A percentile compares a stretch with the other conserved stretches of the same genome.
These are phyloP conservation scores for Plotosus lineatus DNA, from an alignment of 2,113 vertebrate species.

Conservation along the genomic window DNA sequence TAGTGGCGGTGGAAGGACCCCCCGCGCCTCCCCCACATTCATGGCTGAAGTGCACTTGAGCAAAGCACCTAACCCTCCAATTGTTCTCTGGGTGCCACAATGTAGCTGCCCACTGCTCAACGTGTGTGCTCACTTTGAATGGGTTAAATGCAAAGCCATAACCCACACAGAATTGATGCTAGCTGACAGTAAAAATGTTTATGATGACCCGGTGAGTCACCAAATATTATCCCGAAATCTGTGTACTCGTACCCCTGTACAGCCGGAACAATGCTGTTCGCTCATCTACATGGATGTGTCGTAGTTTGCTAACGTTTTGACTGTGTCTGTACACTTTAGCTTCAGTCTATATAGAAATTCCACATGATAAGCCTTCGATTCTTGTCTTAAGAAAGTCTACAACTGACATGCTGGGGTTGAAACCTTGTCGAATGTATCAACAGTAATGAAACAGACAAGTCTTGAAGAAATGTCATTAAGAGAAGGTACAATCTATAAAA, in stretches of 20 bases:
- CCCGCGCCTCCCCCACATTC: too few relatives aligned
- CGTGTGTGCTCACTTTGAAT: too few relatives aligned
- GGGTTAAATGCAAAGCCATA: too few relatives aligned
- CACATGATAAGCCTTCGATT: background rate
- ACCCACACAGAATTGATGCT: too few relatives aligned
- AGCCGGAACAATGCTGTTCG: background rate
- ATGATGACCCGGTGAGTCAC: background rate
- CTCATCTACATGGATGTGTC: background rate
- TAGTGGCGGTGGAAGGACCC: too few relatives aligned
- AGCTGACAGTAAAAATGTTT: background rate
- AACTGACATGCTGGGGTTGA: background rate
- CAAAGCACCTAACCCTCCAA: too few relatives aligned
- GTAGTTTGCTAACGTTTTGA: background rate
- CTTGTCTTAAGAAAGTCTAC: background rate
- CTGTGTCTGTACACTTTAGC: background rate
- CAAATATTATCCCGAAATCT: background rate
- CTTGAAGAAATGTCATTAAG: constrained; percentile 1
- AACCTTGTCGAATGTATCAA: background rate
- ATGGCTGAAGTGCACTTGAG: too few relatives aligned
- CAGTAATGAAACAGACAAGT: background rate
- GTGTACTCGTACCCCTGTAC: background rate
- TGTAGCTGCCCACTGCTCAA: too few relatives aligned
- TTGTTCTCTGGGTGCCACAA: too few relatives aligned
- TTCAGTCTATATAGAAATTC: background rate
- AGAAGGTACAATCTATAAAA: background rate